Conservation (phyloP, 1,140 invertebrate species). For the Bombus confusus region DNA sequence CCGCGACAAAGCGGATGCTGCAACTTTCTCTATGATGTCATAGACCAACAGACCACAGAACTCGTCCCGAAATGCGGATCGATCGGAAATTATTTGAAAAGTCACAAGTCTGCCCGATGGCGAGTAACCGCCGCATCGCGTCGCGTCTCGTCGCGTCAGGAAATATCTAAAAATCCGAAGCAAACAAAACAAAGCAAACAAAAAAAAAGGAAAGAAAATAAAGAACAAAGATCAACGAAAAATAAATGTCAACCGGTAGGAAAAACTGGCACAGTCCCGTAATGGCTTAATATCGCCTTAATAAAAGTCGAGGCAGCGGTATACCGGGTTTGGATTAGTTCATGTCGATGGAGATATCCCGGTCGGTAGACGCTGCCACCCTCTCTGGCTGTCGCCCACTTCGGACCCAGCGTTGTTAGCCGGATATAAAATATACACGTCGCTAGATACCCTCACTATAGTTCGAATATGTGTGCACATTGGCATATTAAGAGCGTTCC, state of each 20-base stretch:
- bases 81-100: conserved; percentile 20
- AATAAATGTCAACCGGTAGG: neutral
- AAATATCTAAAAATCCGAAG: neutral
- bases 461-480: conserved; percentile 39
- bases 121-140: no score
- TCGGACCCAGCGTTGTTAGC: neutral
- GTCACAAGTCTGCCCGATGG: neutral
- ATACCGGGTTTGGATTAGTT: conserved; percentile 24
- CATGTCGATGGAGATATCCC: conserved; percentile 27
- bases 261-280: neutral
- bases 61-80: neutral
- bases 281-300: conserved; percentile 43
- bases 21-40: neutral
- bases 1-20: conserved; percentile 3
- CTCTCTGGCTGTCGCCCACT: neutral
- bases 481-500: conserved; percentile 48
- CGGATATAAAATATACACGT: conserved; percentile 77
- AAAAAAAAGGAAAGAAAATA: neutral
- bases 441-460: conserved; percentile 62
- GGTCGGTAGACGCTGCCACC: conserved; percentile 30
- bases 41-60: conserved; percentile 9
- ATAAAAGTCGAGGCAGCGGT: conserved; percentile 24
- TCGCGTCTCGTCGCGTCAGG: neutral
- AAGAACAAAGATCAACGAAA: neutral
- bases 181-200: neutral